Evolutionary conservation across 2,888 invertebrate species (phyloP), one percentile per base, ranked within the genome.

Genomic region (Toxonevra muliebris): DNA sequence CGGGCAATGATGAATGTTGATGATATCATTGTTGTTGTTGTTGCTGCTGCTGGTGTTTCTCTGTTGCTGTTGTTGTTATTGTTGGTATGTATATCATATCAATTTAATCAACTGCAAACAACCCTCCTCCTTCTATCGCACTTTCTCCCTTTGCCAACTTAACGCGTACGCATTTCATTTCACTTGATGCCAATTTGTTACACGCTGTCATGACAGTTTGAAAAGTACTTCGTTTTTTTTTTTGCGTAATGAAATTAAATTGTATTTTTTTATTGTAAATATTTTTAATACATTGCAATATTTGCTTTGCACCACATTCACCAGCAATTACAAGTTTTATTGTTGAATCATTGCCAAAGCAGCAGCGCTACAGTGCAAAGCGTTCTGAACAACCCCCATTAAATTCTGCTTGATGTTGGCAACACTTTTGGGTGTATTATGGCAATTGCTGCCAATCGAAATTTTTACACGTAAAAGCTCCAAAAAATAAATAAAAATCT

Each of bases 31-130:
- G 57, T 58, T 61, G 15, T 61, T 41, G 55, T 60, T 61, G 41
- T 48, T 57, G 41, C 45, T 58, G 19, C 42, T 41, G n/a, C 52
- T 62, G 54, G 50, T 42, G 58, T 53, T 59, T n/a, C n/a, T n/a
- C n/a, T n/a, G 52, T 13, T 62, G 58, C 45, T 20, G 20, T 55
- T 55, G 64, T 57, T 64, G 57, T 57, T 50, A 64, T 64, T 64
- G 40, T 48, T 30, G 30, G 30, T 30, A 50, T 58, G 30, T 30
- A 50, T 58, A 41, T 58, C 58, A 58, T 58, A 42, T 58, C 58
- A 42, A 42, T 59, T 65, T 65, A 59, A 59, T 65, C 65, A 68
- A 60, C 60, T 65, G 48, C 41, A 55, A 67, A 67, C 62, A 59
- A 62, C 53, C 70, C 65, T 57, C 59, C 66, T 60, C 48, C 41